Base-by-base conservation (phyloP, 2,113 vertebrate genomes). In the Vulpes lagopus region DNA sequence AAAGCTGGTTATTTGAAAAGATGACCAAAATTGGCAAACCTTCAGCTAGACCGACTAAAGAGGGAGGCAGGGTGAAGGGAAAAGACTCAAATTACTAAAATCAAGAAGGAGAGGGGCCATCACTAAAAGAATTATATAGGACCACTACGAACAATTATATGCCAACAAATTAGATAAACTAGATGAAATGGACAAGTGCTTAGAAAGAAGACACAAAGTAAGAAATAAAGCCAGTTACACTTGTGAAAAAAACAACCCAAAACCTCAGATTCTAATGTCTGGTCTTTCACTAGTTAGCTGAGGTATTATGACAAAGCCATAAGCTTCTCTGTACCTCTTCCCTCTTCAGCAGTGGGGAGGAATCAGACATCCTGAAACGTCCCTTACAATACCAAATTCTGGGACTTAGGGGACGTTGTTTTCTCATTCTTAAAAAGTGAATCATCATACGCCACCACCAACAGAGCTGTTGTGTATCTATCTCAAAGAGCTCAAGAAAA, bases 21-120 rank as follows among this genome's bases (percentile, higher is more conserved):
- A 91, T 65, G 27, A 78, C 53, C 62, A 91, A 67, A 91, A 65
- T 22, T 57, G 23, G 55, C 76, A 67, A 89, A 76, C 11, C 38
- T 81, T 91, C 79, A 57, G 23, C 23, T 17, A 57, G n/a, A 53
- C 11, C 57, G 16, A 67, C 60, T 27, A 23, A 60, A 53, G 27
- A 16, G 8, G 8, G 35, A 22, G n/a, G 12, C 3, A 5, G 1
- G 11, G 7, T 76, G 3, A 8, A 8, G 27, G 35, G 43, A 51
- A 30, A n/a, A 15, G 15, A 57, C 5, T 43, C 67, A 59, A 43
- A 89, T 74, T 22, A 38, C 25, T 43, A 59, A 73, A 65, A 43
- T 43, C 15, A 89, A 59, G 43, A 84, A 43, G 49, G 23, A 67
- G 27, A 62, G 69, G 25, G 57, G 27, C 55, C 55, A 62, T 85